A percentile compares a stretch with the other conserved stretches of the same genome.
These are phyloP conservation scores for Nyctalus aviator DNA, from an alignment of 2,797 vertebrate genomes.

Conservation along the genomic window DNA sequence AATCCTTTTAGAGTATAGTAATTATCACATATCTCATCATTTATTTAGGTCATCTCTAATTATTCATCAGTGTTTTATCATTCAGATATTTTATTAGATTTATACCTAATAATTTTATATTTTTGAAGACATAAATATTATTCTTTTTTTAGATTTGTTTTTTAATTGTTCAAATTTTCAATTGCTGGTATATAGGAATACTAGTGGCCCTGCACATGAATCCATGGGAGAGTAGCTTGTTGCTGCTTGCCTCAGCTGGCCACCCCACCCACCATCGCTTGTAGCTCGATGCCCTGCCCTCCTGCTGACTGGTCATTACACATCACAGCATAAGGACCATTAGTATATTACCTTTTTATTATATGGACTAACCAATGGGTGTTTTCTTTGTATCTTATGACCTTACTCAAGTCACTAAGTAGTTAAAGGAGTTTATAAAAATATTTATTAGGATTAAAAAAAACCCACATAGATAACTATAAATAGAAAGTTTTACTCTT, in stretches of 20 bases:
- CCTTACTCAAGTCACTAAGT: constrained; percentile 3
- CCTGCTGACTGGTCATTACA: too few relatives aligned
- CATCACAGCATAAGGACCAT: too few relatives aligned
- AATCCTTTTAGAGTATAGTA: not conserved
- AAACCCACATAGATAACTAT: not conserved
- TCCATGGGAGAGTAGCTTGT: too few relatives aligned
- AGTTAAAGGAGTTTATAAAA: constrained; percentile 24
- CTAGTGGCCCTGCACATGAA: too few relatives aligned
- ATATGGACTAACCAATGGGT: not conserved
- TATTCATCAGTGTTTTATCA: not conserved
- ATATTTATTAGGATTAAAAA: not conserved
- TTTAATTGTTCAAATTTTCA: not conserved
- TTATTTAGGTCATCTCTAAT: not conserved
- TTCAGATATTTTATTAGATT: not conserved
- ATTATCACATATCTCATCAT: not conserved
- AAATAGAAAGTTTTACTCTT: not conserved
- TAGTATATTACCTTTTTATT: too few relatives aligned
- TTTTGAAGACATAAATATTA: not conserved
- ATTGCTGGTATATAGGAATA: not conserved
- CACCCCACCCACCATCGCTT: too few relatives aligned
- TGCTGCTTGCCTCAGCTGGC: too few relatives aligned
- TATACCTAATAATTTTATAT: not conserved
- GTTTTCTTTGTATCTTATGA: not conserved
- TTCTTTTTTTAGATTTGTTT: not conserved
- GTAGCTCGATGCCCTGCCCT: too few relatives aligned